Evolutionary conservation across 2,888 invertebrate species (phyloP), one percentile per base, ranked within the genome.

Genomic region (Palloptera scutellata): DNA sequence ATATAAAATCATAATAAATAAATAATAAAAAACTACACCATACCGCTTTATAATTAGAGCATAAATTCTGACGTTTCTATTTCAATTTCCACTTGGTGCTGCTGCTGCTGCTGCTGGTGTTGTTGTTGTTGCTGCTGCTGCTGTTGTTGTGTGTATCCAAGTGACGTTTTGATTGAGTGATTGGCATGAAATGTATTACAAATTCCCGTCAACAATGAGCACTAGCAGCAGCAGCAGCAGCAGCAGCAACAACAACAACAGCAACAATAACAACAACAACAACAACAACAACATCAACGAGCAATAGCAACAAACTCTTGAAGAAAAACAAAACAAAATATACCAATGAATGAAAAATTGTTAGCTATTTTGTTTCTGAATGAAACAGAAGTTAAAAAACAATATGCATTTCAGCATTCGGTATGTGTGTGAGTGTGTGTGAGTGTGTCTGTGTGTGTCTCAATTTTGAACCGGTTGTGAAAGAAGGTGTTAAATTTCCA

Each of bases 61-160:
- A 82, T 82, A 84, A 84, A 84, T 81, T 83, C 83, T 84, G 83
- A 83, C 82, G 84, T 82, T 82, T 82, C 81, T 79, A 82, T 83
- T 82, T 81, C 81, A 79, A 76, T 78, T 81, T 82, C 79, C 77
- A 73, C 15, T 51, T 10, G 43, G 51, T 53, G 20, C 10, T 40
- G 10, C 11, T 19, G 48, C n/a, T 45, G n/a, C 41, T n/a, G n/a
- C n/a, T n/a, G n/a, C n/a, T n/a, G n/a, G n/a, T n/a, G n/a, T n/a
- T 64, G 17, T 45, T 60, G 51, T 13, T 51, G 61, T 6, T 51
- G 19, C 1, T 58, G 64, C 1, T 45, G 42, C 41, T 60, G 42
- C 20, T 19, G 13, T 19, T 20, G 59, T 43, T 20, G 10, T 42
- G 20, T 30, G 63, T 63, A 54, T 67, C 60, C 60, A 75, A 80